Base-by-base conservation (phyloP, 2,888 invertebrate genomes). In the Drosophila paucipuncta region DNA sequence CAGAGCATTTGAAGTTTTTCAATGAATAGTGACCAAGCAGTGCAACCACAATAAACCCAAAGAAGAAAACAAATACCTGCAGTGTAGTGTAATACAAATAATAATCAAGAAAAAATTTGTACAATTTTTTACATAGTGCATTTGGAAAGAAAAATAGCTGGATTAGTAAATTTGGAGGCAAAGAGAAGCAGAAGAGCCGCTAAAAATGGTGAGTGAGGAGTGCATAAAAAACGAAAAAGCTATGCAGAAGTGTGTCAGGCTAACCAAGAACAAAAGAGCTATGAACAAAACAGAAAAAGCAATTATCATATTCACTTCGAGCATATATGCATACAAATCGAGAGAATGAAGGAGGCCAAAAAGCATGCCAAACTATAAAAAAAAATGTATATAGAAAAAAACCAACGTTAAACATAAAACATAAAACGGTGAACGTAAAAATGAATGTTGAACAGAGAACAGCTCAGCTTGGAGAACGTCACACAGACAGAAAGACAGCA, bases 131-230 rank as follows among this genome's bases (percentile, higher is more conserved):
- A 10, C 47, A 67, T 22, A 76, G 65, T 76, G 77, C 49, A 41
- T 16, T 43, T 18, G 25, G 63, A 41, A 63, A 35, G 9, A 7
- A 41, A 25, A 25, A 6, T 2, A 41, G 3, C 58, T 30, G n/a
- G 28, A 41, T 58, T 41, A 41, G n/a, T 5, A 9, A 11, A 37
- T 18, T 35, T n/a, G 7, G 28, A 37, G 18, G 28, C 25, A 55
- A 37, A 30, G 31, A 31, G 43, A 22, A 52, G 18, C 13, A 22
- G 30, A n/a, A 67, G 11, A 68, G 50, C 58, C 50, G 68, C 68
- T 33, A 39, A 33, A 76, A 79, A 91, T 87, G 88, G 90, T 88
- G 83, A 85, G 85, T 85, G 83, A 63, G 63, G 83, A 63, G 63
- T 52, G 64, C 5, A 28, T 61, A 66, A 68, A 28, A 60, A 33